These are phyloP conservation scores for Poliocrania exsul DNA, from an alignment of 2,797 vertebrate genomes.

Conservation along the genomic window DNA sequence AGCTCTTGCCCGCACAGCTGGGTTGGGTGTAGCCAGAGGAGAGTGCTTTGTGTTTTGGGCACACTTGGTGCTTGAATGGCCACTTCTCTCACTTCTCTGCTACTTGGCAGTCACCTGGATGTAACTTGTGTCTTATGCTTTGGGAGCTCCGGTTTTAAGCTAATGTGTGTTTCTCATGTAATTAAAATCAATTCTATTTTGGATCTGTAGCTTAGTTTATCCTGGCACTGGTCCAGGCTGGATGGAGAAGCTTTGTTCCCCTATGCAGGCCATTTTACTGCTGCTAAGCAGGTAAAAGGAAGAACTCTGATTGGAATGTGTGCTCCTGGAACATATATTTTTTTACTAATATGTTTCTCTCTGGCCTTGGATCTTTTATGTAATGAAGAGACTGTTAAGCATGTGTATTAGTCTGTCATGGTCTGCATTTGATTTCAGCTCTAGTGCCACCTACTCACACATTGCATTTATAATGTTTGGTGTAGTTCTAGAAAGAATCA, in stretches of 20 bases:
- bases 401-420: neutral
- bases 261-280: conserved; percentile 41
- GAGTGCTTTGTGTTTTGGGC: neutral
- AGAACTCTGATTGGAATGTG: neutral
- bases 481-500: neutral
- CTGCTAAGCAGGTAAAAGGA: conserved; percentile 50
- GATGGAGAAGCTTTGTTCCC: conserved; percentile 37
- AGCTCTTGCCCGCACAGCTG: neutral
- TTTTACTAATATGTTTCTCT: conserved; percentile 14
- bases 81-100: neutral
- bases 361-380: neutral
- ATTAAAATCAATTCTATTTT: conserved; percentile 40
- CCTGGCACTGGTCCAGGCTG: conserved; percentile 16
- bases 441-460: neutral
- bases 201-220: conserved; percentile 16
- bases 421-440: neutral
- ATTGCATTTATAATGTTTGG: neutral
- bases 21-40: neutral
- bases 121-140: neutral
- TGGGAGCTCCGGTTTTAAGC: neutral
- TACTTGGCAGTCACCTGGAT: neutral
- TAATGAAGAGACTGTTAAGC: neutral
- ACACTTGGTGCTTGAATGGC: neutral
- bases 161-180: neutral
- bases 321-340: conserved; percentile 55